Base-by-base conservation (phyloP, 1,140 invertebrate species). In the Drosophila lini region DNA sequence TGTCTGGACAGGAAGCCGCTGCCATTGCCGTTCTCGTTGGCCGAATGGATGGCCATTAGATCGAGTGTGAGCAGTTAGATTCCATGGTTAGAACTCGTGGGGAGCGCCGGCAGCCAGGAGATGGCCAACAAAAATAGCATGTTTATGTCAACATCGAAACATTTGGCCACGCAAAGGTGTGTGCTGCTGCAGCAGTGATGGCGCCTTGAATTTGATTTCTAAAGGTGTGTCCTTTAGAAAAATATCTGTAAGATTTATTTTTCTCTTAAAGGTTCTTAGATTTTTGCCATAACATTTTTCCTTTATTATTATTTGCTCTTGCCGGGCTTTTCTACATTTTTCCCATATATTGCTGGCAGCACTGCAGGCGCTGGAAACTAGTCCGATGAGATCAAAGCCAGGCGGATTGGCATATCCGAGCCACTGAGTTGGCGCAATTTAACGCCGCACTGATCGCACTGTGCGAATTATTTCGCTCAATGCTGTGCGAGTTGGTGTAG, bases 381-480 rank as follows among this genome's bases (percentile, higher is more conserved):
- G 62, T 28, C 34, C 47, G 38, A n/a, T 70, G 34, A 9, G 28
- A 70, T 57, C 41, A 34, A 40, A n/a, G 15, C 31, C 67, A 62
- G 53, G 73, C 13, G 40, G 47, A 34, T 45, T 68, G 74, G 48
- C 47, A 62, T 44, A 55, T 45, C 48, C 34, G 50, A 74, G 59
- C 47, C 50, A 70, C 45, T 45, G 19, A 77, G 77, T 80, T 83
- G 77, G 88, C 84, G 80, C 84, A 88, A 89, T 88, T 88, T 88
- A 83, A 80, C 78, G 83, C 77, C 73, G 65, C 62, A 74, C 69
- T 74, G 81, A 62, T 73, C 78, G 75, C 68, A 53, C 42, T 74
- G 69, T 84, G 84, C 85, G 74, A 84, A 90, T 81, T 89, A 84
- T 90, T 86, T 81, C 67, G 69, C 77, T 73, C 77, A 74, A 56